Percentiles rank a stretch among this genome's conserved stretches.
Conservation (phyloP, 2,113 vertebrate species). For the Xenus cinereus region DNA sequence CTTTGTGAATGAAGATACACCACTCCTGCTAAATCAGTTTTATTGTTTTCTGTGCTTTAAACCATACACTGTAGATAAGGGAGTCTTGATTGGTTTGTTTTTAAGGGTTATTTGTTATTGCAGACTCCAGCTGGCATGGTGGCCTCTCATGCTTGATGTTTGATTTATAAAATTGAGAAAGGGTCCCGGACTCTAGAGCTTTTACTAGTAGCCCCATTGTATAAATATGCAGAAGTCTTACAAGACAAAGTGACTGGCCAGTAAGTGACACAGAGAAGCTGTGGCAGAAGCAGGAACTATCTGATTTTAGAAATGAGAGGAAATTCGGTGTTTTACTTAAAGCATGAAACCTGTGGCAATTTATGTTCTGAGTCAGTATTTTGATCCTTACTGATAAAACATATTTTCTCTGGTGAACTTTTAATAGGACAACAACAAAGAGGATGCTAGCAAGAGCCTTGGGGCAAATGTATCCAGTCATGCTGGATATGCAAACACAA, state of each 20-base stretch:
- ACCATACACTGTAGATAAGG: background rate
- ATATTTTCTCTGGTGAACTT: background rate
- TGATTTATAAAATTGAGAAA: background rate
- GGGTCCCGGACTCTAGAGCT: background rate
- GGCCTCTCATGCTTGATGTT: background rate
- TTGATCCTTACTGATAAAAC: background rate
- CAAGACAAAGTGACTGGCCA: background rate
- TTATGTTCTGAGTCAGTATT: background rate
- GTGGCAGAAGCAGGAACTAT: background rate
- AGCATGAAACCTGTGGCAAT: background rate
- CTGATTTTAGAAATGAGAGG: background rate
- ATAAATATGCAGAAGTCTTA: background rate
- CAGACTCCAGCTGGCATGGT: background rate
- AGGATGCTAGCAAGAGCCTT: background rate
- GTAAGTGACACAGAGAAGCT: background rate
- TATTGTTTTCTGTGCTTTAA: background rate
- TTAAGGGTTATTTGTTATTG: background rate
- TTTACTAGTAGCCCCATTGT: background rate
- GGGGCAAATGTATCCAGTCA: background rate
- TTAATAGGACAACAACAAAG: background rate
- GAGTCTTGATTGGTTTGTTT: background rate
- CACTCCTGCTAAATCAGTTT: background rate
- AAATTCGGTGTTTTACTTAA: background rate
- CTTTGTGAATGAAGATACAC: conserved; percentile 18
- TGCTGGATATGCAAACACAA: background rate